Evolutionary conservation across 2,888 invertebrate genomes (phyloP).

Genomic region (Orchesella flavescens): DNA sequence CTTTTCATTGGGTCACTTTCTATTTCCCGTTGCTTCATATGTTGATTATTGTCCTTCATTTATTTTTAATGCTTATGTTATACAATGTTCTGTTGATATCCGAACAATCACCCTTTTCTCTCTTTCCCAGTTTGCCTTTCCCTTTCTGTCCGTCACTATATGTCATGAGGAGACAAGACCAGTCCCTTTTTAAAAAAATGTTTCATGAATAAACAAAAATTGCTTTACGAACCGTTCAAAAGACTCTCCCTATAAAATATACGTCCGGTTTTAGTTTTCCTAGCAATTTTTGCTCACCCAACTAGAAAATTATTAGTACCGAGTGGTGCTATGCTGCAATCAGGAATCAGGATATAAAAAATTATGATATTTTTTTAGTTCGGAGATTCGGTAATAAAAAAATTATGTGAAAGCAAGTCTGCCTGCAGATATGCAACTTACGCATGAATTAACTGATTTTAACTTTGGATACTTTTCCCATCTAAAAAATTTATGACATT

Average conservation of each 20-base stretch:
- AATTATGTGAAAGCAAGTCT: background rate
- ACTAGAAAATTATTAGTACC: conserved; percentile 6
- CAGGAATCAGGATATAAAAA: background rate
- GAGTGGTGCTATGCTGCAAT: background rate
- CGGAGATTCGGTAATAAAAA: background rate
- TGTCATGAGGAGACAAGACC: background rate
- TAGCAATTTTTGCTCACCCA: conserved; percentile 3
- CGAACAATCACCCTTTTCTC: background rate
- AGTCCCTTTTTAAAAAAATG: no score
- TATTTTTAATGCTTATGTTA: no score
- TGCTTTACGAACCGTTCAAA: background rate
- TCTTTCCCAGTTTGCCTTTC: conserved; percentile 18
- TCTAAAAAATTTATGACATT: conserved; percentile 10
- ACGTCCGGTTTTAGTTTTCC: background rate
- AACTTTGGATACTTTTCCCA: background rate
- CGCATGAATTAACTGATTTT: conserved; percentile 22
- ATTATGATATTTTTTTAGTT: background rate
- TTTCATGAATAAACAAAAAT: no score
- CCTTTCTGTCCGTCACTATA: conserved; percentile 25
- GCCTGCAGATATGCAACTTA: background rate
- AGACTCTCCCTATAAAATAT: background rate
- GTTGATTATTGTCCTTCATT: background rate
- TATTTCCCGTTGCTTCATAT: background rate
- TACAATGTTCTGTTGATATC: no score
- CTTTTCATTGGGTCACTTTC: conserved; percentile 23